A percentile compares a stretch with the other conserved stretches of the same genome.
These are phyloP conservation scores for Lateolabrax maculatus DNA, from an alignment of 2,797 vertebrate species.

Conservation along the genomic window DNA sequence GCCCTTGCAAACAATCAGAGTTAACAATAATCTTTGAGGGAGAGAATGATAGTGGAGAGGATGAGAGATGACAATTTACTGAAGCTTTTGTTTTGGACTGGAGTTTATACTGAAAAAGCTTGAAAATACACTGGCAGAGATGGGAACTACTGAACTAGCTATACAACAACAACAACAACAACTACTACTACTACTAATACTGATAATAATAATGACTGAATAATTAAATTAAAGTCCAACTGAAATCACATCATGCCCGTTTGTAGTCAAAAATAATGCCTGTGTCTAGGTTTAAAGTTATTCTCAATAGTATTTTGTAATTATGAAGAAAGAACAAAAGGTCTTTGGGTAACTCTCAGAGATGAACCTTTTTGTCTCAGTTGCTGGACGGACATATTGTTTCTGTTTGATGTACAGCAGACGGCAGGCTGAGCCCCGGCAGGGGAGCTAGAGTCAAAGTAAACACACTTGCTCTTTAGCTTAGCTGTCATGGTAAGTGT, in stretches of 20 bases:
- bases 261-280: not conserved
- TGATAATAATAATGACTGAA: not conserved
- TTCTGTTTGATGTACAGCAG: not conserved
- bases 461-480: not conserved
- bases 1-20: slow-evolving; percentile 77
- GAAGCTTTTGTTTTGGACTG: slow-evolving; percentile 1
- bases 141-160: not conserved
- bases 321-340: not conserved
- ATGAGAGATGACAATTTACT: slow-evolving; percentile 26
- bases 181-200: not conserved
- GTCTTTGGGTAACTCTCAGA: not conserved
- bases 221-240: not conserved
- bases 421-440: not conserved
- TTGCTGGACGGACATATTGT: not conserved
- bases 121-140: not conserved
- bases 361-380: not conserved
- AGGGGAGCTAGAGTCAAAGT: not conserved
- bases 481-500: not conserved
- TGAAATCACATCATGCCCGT: not conserved
- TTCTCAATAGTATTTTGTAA: not conserved
- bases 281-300: not conserved
- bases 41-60: slow-evolving; percentile 26
- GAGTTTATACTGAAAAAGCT: not conserved
- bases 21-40: slow-evolving; percentile 57
- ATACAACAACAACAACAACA: not conserved